Evolutionary conservation across 1,140 invertebrate species (phyloP).

Genomic region (Armadillidium nasatum): DNA sequence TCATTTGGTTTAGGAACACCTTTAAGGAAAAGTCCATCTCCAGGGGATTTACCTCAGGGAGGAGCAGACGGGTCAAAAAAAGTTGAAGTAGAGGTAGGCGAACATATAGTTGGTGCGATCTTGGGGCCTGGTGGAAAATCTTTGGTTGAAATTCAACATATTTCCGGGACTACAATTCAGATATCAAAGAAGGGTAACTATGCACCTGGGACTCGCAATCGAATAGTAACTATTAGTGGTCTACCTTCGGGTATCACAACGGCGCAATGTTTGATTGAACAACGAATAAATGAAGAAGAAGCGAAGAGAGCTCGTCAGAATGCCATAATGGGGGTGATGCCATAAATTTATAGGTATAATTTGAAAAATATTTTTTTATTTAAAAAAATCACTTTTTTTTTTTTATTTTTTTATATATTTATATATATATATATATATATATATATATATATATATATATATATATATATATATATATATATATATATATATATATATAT

Average conservation of each 20-base stretch:
- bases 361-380: too few species aligned
- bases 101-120: slow-evolving; percentile 89
- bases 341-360: neutral
- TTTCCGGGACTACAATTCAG: slow-evolving; percentile 93
- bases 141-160: slow-evolving; percentile 93
- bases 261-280: slow-evolving; percentile 91
- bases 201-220: slow-evolving; percentile 90
- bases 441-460: too few species aligned
- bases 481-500: too few species aligned
- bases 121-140: slow-evolving; percentile 91
- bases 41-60: slow-evolving; percentile 51
- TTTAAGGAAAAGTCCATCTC: slow-evolving; percentile 77
- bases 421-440: too few species aligned
- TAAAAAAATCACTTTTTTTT: too few species aligned
- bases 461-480: too few species aligned
- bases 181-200: slow-evolving; percentile 98
- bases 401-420: too few species aligned
- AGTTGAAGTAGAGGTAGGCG: slow-evolving; percentile 74
- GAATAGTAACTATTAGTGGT: slow-evolving; percentile 92
- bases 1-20: slow-evolving; percentile 70
- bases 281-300: slow-evolving; percentile 92
- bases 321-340: slow-evolving; percentile 55
- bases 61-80: slow-evolving; percentile 41
- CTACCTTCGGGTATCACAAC: slow-evolving; percentile 76
- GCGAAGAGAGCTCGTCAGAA: slow-evolving; percentile 84